These are phyloP conservation scores for Cylindroiulus punctatus DNA, from an alignment of 2,888 invertebrate genomes.

Conservation along the genomic window DNA sequence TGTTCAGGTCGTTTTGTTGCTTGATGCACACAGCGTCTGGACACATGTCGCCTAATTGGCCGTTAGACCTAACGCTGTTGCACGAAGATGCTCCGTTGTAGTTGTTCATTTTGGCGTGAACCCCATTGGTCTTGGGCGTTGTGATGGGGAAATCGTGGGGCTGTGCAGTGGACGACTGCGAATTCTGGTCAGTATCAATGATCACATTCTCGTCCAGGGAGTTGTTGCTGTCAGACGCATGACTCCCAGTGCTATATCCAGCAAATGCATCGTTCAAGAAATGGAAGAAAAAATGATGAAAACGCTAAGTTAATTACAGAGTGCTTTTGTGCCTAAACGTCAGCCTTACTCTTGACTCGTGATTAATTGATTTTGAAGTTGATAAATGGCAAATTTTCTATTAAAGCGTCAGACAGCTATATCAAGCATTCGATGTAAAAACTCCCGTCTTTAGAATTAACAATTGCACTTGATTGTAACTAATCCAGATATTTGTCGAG, in stretches of 20 bases:
- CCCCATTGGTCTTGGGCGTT: slow-evolving; percentile 43
- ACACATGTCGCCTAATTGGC: neutral
- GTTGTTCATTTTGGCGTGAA: slow-evolving; percentile 55
- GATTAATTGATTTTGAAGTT: slow-evolving; percentile 42
- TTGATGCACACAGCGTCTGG: slow-evolving; percentile 17
- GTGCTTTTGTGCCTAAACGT: neutral
- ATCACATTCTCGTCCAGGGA: slow-evolving; percentile 86
- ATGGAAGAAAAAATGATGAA: slow-evolving; percentile 59
- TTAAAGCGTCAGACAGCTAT: neutral
- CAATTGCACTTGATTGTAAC: neutral
- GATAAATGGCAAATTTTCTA: slow-evolving; percentile 27
- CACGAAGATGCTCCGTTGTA: slow-evolving; percentile 48
- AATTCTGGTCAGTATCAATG: slow-evolving; percentile 65
- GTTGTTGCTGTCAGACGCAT: slow-evolving; percentile 77
- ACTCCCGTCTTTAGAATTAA: neutral
- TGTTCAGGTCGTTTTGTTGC: slow-evolving; percentile 66
- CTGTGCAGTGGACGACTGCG: slow-evolving; percentile 63
- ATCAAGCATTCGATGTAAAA: neutral
- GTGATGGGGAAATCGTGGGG: slow-evolving; percentile 54
- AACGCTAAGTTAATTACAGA: slow-evolving; percentile 50
- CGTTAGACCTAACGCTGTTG: slow-evolving; percentile 11
- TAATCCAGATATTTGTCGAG: neutral
- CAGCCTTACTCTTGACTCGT: neutral
- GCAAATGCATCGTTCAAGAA: slow-evolving; percentile 59
- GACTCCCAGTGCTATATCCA: slow-evolving; percentile 66